Percentiles rank a stretch among this genome's conserved stretches.
These are phyloP conservation scores for Papilio polyxenes DNA, from an alignment of 1,140 invertebrate genomes.

Conservation along the genomic window DNA sequence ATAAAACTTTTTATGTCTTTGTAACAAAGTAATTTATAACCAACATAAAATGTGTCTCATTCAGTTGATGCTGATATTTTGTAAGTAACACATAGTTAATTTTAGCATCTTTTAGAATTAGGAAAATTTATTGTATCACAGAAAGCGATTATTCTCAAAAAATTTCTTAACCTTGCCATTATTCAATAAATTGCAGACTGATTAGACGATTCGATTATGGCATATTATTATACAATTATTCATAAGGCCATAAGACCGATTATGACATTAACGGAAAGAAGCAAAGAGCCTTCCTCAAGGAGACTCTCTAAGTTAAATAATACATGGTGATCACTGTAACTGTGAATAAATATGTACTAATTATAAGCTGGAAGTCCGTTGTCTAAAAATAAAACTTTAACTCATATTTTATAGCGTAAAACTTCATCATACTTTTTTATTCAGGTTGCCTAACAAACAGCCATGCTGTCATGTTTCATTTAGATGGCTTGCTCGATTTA, in stretches of 20 bases:
- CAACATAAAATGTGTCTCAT: slow-evolving; percentile 28
- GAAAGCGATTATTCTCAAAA: background rate
- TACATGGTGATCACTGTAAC: too few species aligned
- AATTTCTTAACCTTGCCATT: background rate
- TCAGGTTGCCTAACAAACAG: background rate
- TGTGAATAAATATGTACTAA: too few species aligned
- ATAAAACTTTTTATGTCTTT: background rate
- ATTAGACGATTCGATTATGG: background rate
- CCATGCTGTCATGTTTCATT: background rate
- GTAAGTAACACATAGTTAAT: slow-evolving; percentile 8
- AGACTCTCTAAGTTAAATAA: too few species aligned
- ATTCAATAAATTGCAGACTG: too few species aligned
- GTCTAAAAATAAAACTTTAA: too few species aligned
- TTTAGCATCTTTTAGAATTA: background rate
- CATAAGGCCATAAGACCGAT: too few species aligned
- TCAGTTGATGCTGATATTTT: slow-evolving; percentile 25
- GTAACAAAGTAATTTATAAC: slow-evolving; percentile 14
- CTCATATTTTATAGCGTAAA: background rate
- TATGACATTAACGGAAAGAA: too few species aligned
- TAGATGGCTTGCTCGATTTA: slow-evolving; percentile 14
- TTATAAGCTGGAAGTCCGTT: too few species aligned
- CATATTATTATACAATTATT: too few species aligned
- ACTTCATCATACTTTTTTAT: background rate
- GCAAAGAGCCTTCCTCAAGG: too few species aligned
- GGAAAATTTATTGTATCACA: background rate